Conservation (phyloP, 2,113 vertebrate genomes). For the Danio rerio region DNA sequence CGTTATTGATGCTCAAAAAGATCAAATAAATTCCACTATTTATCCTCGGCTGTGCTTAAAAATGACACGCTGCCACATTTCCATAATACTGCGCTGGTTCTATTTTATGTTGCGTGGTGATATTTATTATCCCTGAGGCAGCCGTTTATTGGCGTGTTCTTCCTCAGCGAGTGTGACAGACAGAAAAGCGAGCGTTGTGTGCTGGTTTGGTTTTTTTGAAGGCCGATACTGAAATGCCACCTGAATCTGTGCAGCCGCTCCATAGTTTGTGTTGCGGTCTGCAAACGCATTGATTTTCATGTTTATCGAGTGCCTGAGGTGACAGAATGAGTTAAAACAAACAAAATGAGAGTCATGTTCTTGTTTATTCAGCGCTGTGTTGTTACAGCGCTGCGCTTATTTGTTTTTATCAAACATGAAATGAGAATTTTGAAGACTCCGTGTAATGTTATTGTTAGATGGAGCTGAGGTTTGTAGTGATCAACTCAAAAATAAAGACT, state of each 20-base stretch:
- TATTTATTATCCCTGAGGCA: constrained; percentile 2
- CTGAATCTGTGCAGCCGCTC: neutral
- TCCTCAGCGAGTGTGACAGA: neutral
- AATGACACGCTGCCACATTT: constrained; percentile 2
- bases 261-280: constrained; percentile 14
- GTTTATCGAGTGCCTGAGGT: constrained; percentile 21
- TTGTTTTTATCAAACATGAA: neutral
- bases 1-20: constrained; percentile 18
- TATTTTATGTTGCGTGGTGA: neutral
- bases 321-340: constrained; percentile 22
- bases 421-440: neutral
- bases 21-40: neutral
- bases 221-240: neutral
- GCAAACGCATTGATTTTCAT: constrained; percentile 21
- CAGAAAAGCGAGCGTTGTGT: neutral
- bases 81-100: neutral
- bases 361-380: neutral
- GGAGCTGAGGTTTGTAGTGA: no score
- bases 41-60: neutral
- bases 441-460: neutral
- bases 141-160: neutral
- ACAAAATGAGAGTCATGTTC: neutral
- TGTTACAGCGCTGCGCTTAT: neutral
- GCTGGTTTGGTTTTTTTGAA: neutral
- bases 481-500: no score